Percentiles rank a stretch among this genome's conserved stretches.
Evolutionary conservation across 2,888 invertebrate species (phyloP).

Genomic region (Xestia c-nigrum): DNA sequence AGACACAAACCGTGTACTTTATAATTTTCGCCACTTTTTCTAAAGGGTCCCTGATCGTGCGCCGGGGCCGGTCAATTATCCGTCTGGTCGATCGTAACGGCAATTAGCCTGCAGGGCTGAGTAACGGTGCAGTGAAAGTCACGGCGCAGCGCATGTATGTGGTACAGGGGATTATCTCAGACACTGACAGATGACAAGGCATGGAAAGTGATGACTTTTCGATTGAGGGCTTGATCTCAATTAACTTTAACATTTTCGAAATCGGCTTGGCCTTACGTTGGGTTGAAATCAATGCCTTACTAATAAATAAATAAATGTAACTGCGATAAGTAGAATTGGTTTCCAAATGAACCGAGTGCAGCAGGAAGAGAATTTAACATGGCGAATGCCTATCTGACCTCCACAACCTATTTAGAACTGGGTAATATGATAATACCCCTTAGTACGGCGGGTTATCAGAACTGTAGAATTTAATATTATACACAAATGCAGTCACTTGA

Average conservation of each 20-base stretch:
- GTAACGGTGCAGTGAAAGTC: slow-evolving; percentile 52
- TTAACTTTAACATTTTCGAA: slow-evolving; percentile 1
- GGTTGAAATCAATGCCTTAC: slow-evolving; percentile 15
- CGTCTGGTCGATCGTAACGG: slow-evolving; percentile 42
- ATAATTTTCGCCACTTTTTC: slow-evolving; percentile 43
- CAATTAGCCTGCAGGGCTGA: slow-evolving; percentile 42
- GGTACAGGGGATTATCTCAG: slow-evolving; percentile 27
- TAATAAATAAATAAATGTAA: background rate
- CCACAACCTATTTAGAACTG: too few relatives aligned
- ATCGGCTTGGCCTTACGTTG: background rate
- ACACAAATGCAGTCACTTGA: background rate
- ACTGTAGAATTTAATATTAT: background rate
- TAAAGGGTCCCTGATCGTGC: slow-evolving; percentile 22
- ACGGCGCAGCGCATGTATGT: slow-evolving; percentile 25
- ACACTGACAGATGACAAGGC: slow-evolving; percentile 15
- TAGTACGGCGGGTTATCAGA: background rate
- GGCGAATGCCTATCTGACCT: too few relatives aligned
- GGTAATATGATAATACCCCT: background rate
- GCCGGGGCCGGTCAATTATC: slow-evolving; percentile 38
- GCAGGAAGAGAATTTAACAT: too few relatives aligned
- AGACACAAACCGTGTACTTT: slow-evolving; percentile 4
- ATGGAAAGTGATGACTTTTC: slow-evolving; percentile 36
- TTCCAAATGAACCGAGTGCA: too few relatives aligned
- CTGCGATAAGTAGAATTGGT: background rate
- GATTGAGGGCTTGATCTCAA: slow-evolving; percentile 26